These are phyloP conservation scores for Spermophilus dauricus DNA, from an alignment of 2,113 vertebrate species.

Conservation along the genomic window DNA sequence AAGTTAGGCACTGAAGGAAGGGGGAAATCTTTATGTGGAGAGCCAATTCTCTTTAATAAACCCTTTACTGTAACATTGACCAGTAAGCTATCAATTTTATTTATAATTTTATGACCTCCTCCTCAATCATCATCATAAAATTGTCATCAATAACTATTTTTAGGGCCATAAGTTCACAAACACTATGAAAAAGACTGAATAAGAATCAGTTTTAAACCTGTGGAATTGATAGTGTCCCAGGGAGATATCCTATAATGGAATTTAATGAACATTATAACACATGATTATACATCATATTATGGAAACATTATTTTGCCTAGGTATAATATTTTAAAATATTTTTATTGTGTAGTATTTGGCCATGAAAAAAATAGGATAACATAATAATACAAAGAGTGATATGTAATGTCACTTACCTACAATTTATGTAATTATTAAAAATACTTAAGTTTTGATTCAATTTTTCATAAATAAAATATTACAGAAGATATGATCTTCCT, in stretches of 20 bases:
- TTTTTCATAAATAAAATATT: neutral
- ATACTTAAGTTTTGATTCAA: neutral
- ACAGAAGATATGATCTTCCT: neutral
- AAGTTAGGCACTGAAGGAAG: neutral
- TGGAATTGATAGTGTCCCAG: neutral
- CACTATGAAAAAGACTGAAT: neutral
- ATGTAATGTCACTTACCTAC: neutral
- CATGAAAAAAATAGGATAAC: neutral
- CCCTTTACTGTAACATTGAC: neutral
- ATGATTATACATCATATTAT: neutral
- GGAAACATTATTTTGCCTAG: neutral
- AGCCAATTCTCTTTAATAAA: neutral
- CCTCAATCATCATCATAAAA: conserved; percentile 8
- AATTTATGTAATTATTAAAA: neutral
- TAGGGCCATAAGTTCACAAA: neutral
- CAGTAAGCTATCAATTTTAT: neutral
- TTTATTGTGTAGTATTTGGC: neutral
- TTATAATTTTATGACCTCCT: neutral
- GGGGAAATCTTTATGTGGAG: neutral
- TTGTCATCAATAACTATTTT: neutral
- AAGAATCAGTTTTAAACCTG: neutral
- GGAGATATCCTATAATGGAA: neutral
- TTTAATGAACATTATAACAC: accelerated
- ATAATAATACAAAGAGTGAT: neutral
- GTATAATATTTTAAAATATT: neutral